phyloP scores from a whole-genome alignment of 2,888 invertebrate species.

The Elegia similella region DNA sequence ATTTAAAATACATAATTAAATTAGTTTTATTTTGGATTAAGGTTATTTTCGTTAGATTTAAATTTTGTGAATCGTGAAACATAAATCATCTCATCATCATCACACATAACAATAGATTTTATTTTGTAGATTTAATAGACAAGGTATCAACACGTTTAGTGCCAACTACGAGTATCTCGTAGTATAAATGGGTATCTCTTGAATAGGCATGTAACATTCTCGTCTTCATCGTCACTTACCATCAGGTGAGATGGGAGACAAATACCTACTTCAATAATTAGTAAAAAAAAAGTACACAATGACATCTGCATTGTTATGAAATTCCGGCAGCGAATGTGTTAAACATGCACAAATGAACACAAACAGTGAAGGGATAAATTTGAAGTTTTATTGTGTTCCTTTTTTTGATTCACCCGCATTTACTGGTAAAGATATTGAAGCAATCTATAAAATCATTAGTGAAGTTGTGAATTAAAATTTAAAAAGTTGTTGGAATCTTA shows the following conservation, averaged over 20 bases:
- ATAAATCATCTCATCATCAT: neutral
- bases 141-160: too few relatives aligned
- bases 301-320: too few relatives aligned
- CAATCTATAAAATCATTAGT: slow-evolving; percentile 7
- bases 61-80: slow-evolving; percentile 1
- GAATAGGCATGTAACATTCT: too few relatives aligned
- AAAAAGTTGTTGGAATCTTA: slow-evolving; percentile 16
- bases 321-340: too few relatives aligned
- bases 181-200: too few relatives aligned
- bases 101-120: too few relatives aligned
- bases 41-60: neutral
- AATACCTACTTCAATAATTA: too few relatives aligned
- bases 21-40: slow-evolving; percentile 5
- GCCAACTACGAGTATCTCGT: too few relatives aligned
- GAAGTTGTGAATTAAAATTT: slow-evolving; percentile 14
- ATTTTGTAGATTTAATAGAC: neutral
- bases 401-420: neutral
- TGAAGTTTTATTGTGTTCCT: neutral
- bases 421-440: slow-evolving; percentile 8
- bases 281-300: too few relatives aligned
- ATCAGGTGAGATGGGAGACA: too few relatives aligned
- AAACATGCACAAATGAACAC: slow-evolving; percentile 5
- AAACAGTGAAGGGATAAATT: neutral
- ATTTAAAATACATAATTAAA: neutral
- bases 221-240: too few relatives aligned